Base-by-base conservation (phyloP, 2,888 invertebrate genomes). In the Flexamia atlantica region DNA sequence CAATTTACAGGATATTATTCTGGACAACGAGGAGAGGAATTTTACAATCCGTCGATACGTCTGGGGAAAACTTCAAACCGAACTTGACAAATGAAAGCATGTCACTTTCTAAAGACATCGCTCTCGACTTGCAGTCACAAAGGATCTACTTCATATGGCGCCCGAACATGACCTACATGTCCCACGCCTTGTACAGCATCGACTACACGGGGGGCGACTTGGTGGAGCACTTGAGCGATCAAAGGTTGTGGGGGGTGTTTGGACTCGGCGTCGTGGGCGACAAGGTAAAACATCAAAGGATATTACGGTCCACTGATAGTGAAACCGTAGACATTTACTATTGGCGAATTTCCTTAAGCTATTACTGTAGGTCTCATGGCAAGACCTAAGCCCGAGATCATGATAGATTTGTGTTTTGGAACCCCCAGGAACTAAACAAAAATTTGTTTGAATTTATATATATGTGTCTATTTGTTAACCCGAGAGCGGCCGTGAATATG, bases 141-240 rank as follows among this genome's bases (percentile, higher is more conserved):
- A 20, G 74, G 25, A 28, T 76, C 17, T 76, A 46, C 74, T 76
- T 25, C 46, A 28, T 76, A 2, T 46, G 46, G 3, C 2, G 25
- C 1, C 2, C 46, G 17, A 46, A 76, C 74, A 2, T 1, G 25
- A 20, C n/a, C n/a, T n/a, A n/a, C n/a, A n/a, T n/a, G n/a, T n/a
- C 25, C 14, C 1, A 20, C 7, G 23, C 42, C 12, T 42, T 76
- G 46, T 76, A 23, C 74, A 76, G 74, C 46, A 28, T 76, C 28
- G 74, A 76, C 46, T 76, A 76, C 74, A 12, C 5, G 12, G 74
- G 74, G 3, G 74, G 20, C 3, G 74, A 46, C 7, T 5, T 28
- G 12, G 17, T 14, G 0, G 12, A 23, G 36, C 72, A 72, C 72
- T 72, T 40, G 42, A 32, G 20, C 20, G 20, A 10, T 3, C 46